A percentile compares a stretch with the other conserved stretches of the same genome.
Conservation (phyloP, 2,113 vertebrate genomes). For the Nasalis larvatus region DNA sequence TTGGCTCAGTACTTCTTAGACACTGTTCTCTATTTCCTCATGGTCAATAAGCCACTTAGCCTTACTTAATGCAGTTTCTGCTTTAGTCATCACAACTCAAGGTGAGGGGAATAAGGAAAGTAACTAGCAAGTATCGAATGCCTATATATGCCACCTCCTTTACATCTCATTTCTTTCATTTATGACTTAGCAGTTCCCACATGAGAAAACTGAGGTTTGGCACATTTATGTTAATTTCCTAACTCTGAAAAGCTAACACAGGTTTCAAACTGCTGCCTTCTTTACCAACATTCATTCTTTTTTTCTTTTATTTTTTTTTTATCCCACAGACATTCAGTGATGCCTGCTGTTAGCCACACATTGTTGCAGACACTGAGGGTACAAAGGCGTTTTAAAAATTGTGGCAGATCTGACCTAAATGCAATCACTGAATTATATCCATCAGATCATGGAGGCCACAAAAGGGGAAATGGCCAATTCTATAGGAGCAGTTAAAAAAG, state of each 20-base stretch:
- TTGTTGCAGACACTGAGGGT: background rate
- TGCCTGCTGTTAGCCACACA: background rate
- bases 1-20: background rate
- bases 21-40: background rate
- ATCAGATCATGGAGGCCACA: background rate
- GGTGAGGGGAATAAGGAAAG: background rate
- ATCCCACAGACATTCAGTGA: background rate
- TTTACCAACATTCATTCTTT: background rate
- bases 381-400: background rate
- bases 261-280: background rate
- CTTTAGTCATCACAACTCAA: conserved; percentile 35
- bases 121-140: background rate
- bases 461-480: background rate
- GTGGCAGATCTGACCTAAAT: background rate
- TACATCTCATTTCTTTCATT: background rate
- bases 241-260: background rate
- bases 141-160: background rate
- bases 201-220: background rate
- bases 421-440: background rate
- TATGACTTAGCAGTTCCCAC: background rate
- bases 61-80: background rate
- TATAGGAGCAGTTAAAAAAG: background rate
- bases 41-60: background rate
- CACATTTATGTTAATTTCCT: background rate
- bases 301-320: background rate